Conservation (phyloP, 92 coral and sea anemone species). For the Virgularia gustaviana region DNA sequence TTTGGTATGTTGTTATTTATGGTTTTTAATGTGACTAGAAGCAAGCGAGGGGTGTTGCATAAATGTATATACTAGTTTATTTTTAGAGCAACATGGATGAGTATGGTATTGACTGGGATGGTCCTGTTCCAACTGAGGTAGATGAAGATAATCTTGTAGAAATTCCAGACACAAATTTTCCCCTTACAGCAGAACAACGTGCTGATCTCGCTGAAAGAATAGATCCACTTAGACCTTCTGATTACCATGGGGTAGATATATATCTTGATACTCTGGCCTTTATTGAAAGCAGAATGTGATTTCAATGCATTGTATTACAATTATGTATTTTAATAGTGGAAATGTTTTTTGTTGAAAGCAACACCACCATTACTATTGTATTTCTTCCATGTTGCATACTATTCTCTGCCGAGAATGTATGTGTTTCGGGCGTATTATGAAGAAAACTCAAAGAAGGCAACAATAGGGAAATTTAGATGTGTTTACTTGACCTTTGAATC, state of each 20-base stretch:
- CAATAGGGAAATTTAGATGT: too few species aligned
- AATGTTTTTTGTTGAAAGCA: not conserved
- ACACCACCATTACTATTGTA: too few species aligned
- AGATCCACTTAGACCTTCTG: conserved; percentile 16
- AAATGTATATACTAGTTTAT: too few species aligned
- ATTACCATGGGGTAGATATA: conserved; percentile 24
- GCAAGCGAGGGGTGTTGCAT: too few species aligned
- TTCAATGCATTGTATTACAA: not conserved
- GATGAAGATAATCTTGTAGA: conserved; percentile 16
- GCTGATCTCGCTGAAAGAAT: not conserved
- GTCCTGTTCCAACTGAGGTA: conserved; percentile 15
- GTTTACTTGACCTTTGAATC: too few species aligned
- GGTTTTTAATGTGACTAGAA: too few species aligned
- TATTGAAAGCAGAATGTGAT: not conserved
- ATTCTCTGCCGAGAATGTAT: too few species aligned
- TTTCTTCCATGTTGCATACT: too few species aligned
- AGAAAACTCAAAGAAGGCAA: too few species aligned
- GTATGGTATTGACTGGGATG: conserved; percentile 32
- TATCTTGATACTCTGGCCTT: conserved; percentile 8
- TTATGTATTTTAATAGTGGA: not conserved
- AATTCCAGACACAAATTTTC: conserved; percentile 22
- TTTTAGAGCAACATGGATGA: conserved; percentile 12
- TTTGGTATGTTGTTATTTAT: too few species aligned
- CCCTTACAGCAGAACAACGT: conserved; percentile 16
- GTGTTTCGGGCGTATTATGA: too few species aligned